Evolutionary conservation across 2,888 invertebrate species (phyloP), one percentile per base, ranked within the genome.

Genomic region (Gnatocerus cornutus): DNA sequence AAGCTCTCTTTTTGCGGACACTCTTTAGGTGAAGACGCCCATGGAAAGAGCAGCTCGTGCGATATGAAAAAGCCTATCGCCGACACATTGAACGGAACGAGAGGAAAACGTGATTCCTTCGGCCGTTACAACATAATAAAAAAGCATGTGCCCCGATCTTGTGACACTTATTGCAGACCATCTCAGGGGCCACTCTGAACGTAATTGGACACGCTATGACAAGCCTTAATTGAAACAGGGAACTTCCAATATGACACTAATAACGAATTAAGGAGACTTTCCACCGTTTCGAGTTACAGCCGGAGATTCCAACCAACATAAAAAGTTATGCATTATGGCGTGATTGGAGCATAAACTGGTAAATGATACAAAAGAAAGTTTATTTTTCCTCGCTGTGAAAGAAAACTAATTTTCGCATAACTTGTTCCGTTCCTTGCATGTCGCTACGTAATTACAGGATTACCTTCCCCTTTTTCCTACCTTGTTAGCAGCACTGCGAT

Each of bases 401-500:
- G 21, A 21, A 21, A 21, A 21, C 4, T 21, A 21, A 21, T 21
- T 21, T 21, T 21, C 4, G 21, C 21, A 3, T 21, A 21, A 4
- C 21, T 21, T 21, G 21, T 21, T 21, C 21, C 21, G 21, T 4
- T 21, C 21, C 4, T 21, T 21, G 21, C 21, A 21, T 21, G 21
- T 21, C 1, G 21, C 4, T 21, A 21, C 4, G 4, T 21, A 21
- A 21, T 21, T 21, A 21, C 21, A 3, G 2, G 2, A 3, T 21
- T 21, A 21, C 4, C 21, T 21, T 21, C 1, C 4, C 21, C 21
- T 21, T 21, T 21, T 21, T 21, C 21, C 48, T 46, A 89, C 88
- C 89, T 87, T 41, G 90, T 90, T 39, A 90, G 78, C 16, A 90
- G 81, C 14, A 90, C 81, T 3, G 89, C 89, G 10, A 90, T 87